Evolutionary conservation across 2,888 invertebrate species (phyloP).

Genomic region (Junonia oenone): DNA sequence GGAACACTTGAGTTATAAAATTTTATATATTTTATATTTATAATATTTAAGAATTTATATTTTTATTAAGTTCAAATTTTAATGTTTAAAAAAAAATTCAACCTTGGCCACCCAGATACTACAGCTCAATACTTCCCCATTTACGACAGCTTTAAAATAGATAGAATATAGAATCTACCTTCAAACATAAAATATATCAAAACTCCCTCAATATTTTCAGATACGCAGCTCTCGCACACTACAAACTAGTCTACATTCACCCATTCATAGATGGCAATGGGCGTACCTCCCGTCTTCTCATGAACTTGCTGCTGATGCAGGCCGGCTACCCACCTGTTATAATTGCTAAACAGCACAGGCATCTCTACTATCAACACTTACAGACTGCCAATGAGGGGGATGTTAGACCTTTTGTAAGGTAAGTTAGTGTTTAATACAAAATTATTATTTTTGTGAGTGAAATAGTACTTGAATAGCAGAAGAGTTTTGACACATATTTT

Average conservation of each 20-base stretch:
- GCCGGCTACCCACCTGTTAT: conserved; percentile 98
- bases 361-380: conserved; percentile 92
- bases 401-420: conserved; percentile 93
- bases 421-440: no score
- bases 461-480: no score
- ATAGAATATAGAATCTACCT: neutral
- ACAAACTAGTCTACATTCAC: conserved; percentile 97
- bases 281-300: conserved; percentile 94
- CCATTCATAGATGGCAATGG: conserved; percentile 99
- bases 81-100: no score
- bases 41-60: no score
- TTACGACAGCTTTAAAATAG: no score
- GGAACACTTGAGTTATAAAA: no score
- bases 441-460: no score
- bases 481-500: no score
- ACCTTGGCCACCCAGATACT: no score
- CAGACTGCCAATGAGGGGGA: conserved; percentile 96
- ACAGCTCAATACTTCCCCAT: no score
- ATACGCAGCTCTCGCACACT: conserved; percentile 97
- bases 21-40: no score
- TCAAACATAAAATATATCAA: neutral
- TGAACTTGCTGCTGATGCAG: conserved; percentile 97
- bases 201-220: conserved; percentile 56
- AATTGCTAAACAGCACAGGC: conserved; percentile 91
- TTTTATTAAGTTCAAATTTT: no score